Conservation (phyloP, 2,113 vertebrate species). For the Pungitius pungitius region DNA sequence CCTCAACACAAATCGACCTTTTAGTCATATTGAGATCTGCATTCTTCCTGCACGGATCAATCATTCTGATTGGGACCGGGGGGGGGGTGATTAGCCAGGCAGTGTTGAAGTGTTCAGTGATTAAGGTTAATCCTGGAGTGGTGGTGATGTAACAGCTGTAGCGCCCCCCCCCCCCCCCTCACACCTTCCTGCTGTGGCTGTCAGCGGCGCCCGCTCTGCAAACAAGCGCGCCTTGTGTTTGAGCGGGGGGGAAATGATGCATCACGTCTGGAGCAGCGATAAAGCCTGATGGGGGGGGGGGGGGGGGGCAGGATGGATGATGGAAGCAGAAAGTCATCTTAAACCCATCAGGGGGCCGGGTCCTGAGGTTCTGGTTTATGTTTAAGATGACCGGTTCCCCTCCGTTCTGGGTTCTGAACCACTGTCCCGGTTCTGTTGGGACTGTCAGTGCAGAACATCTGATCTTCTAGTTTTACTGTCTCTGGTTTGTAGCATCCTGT, state of each 20-base stretch:
- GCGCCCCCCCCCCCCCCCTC: constrained; percentile 9
- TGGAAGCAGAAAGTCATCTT: constrained; percentile 15
- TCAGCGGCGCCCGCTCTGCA: not conserved
- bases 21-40: no score
- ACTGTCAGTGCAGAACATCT: no score
- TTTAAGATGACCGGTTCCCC: no score
- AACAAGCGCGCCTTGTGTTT: constrained; percentile 17
- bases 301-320: constrained; percentile 54
- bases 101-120: constrained; percentile 70
- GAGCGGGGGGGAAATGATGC: constrained; percentile 63
- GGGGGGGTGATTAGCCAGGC: constrained; percentile 70
- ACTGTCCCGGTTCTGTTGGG: no score
- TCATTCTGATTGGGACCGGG: no score
- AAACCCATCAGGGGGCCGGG: no score
- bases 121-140: constrained; percentile 71
- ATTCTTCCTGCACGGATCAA: no score
- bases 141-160: constrained; percentile 61
- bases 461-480: no score
- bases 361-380: no score
- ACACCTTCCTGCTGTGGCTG: constrained; percentile 25
- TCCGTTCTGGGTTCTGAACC: no score
- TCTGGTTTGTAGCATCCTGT: no score
- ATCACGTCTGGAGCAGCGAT: constrained; percentile 66
- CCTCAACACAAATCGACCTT: no score
- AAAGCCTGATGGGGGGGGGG: constrained; percentile 60